phyloP scores from a whole-genome alignment of 2,113 vertebrate species.

The Rhea pennata region DNA sequence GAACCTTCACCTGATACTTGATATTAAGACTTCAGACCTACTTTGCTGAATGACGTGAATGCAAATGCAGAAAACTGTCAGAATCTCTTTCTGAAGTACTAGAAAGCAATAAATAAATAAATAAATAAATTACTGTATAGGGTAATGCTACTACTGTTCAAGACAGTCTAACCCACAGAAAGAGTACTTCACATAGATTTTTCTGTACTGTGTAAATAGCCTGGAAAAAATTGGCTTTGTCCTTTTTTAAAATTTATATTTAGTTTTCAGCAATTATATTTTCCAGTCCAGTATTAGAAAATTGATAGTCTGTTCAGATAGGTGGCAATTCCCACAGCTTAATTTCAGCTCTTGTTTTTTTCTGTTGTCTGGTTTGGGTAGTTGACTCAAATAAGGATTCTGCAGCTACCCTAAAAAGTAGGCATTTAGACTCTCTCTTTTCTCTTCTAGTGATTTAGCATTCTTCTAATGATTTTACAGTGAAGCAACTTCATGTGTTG shows the following conservation, averaged over 20 bases:
- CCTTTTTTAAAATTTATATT: not conserved
- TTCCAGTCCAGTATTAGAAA: not conserved
- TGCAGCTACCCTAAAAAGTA: not conserved
- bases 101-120: not conserved
- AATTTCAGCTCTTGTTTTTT: not conserved
- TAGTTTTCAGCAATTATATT: not conserved
- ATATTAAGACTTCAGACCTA: not conserved
- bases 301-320: not conserved
- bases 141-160: not conserved
- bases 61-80: not conserved
- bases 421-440: not conserved
- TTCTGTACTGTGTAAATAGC: not conserved
- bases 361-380: not conserved
- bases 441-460: not conserved
- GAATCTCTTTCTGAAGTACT: not conserved
- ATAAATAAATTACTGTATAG: not conserved
- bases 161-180: not conserved
- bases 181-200: not conserved
- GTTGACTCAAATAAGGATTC: not conserved
- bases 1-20: not conserved
- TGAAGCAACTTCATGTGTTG: accelerated
- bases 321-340: not conserved
- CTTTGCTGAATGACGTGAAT: not conserved
- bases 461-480: not conserved
- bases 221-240: not conserved